phyloP scores from a whole-genome alignment of 30 jellyfish, hydroid and myxozoan species.

The Mastigias papua region DNA sequence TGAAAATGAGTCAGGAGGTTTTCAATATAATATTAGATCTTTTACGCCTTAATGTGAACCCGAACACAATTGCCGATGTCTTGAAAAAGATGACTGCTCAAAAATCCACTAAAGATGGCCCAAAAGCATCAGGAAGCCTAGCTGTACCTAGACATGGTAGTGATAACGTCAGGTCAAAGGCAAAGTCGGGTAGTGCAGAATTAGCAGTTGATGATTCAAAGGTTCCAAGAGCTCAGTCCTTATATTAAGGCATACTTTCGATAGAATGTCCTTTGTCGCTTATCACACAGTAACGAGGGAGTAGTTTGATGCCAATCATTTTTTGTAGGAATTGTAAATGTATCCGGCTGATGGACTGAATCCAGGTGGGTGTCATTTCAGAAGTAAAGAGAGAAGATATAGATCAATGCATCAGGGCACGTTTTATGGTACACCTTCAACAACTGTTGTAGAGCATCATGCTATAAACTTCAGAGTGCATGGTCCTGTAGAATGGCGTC shows the following conservation, averaged over 20 bases:
- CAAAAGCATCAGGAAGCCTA: constrained; percentile 17
- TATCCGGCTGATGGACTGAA: too few relatives aligned
- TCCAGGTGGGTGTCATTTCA: too few relatives aligned
- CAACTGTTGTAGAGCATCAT: too few relatives aligned
- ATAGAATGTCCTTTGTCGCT: neutral
- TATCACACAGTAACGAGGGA: neutral
- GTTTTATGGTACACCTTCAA: too few relatives aligned
- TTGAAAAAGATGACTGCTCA: constrained; percentile 70
- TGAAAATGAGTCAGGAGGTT: constrained; percentile 83
- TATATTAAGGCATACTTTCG: neutral
- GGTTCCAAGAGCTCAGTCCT: constrained; percentile 71
- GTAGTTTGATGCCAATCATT: too few relatives aligned
- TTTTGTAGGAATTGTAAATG: too few relatives aligned
- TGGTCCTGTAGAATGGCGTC: too few relatives aligned
- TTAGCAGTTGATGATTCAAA: constrained; percentile 24
- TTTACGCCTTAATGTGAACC: constrained; percentile 83
- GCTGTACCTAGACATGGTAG: constrained; percentile 66
- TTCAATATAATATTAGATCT: constrained; percentile 81
- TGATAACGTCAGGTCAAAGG: constrained; percentile 58
- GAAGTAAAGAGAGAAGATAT: too few relatives aligned
- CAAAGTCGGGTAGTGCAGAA: constrained; percentile 33
- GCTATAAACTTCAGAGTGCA: too few relatives aligned
- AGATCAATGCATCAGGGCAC: too few relatives aligned
- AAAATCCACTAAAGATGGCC: constrained; percentile 13
- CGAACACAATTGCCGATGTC: constrained; percentile 85